A percentile compares a stretch with the other conserved stretches of the same genome.
Evolutionary conservation across 23 tunicate species (phyloP).

Genomic region (Aplidium turbinatum): DNA sequence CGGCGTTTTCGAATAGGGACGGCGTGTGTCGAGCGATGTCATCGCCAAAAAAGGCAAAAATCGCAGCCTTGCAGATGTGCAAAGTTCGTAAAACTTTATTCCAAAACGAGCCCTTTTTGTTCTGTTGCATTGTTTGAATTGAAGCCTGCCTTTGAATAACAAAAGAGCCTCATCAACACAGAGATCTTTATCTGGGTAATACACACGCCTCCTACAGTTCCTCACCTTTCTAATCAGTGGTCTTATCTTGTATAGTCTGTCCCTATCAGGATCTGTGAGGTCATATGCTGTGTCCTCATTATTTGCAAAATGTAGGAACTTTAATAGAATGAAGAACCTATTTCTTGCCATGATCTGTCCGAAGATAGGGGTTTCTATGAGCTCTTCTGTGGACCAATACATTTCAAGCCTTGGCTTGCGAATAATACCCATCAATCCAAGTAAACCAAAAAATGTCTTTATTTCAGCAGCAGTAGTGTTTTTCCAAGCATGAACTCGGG

Average conservation of each 20-base stretch:
- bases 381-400: slow-evolving; percentile 11
- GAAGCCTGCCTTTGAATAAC: slow-evolving; percentile 17
- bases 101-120: slow-evolving; percentile 14
- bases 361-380: slow-evolving; percentile 12
- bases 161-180: slow-evolving; percentile 16
- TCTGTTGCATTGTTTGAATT: slow-evolving; percentile 15
- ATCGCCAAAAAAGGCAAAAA: no score
- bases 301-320: slow-evolving; percentile 17
- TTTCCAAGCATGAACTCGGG: slow-evolving; percentile 23
- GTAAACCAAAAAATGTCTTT: slow-evolving; percentile 15
- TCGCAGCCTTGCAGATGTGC: no score
- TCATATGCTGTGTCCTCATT: slow-evolving; percentile 7
- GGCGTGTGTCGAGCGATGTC: no score
- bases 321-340: slow-evolving; percentile 4
- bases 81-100: slow-evolving; percentile 4
- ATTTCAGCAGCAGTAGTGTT: slow-evolving; percentile 14
- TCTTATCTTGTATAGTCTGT: slow-evolving; percentile 15
- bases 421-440: slow-evolving; percentile 20
- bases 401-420: slow-evolving; percentile 2
- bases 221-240: slow-evolving; percentile 1
- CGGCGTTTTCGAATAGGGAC: no score
- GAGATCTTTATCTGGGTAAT: slow-evolving; percentile 13
- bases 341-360: slow-evolving; percentile 10
- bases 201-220: slow-evolving; percentile 1
- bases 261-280: slow-evolving; percentile 14